Percentiles rank a stretch among this genome's conserved stretches.
These are phyloP conservation scores for Rhorus exstirpatorius DNA, from an alignment of 2,888 invertebrate genomes.

Conservation along the genomic window DNA sequence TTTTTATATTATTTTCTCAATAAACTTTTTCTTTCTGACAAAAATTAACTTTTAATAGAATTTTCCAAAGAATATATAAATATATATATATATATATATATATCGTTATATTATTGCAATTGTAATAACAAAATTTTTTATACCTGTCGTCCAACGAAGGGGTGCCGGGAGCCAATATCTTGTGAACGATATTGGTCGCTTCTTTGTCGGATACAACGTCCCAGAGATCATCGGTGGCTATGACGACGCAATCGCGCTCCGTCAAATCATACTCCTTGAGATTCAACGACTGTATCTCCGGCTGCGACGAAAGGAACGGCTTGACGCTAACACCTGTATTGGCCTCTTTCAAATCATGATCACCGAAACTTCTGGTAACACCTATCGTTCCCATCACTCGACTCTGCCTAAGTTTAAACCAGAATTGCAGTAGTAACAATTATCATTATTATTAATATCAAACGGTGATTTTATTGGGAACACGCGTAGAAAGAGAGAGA, in stretches of 20 bases:
- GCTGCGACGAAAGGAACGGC: conserved; percentile 93
- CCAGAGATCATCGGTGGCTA: conserved; percentile 95
- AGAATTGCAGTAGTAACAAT: no score
- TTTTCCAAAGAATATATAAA: no score
- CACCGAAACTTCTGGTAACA: conserved; percentile 94
- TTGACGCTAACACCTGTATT: conserved; percentile 92
- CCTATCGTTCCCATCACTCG: conserved; percentile 95
- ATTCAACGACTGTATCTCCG: conserved; percentile 90
- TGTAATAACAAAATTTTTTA: no score
- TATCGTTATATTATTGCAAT: no score
- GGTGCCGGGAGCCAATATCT: conserved; percentile 87
- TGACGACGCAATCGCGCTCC: conserved; percentile 90
- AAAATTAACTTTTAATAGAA: no score
- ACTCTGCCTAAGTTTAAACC: no score
- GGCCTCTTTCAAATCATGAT: conserved; percentile 90
- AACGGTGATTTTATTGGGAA: no score
- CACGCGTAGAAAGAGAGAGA: no score
- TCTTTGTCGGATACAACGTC: conserved; percentile 91
- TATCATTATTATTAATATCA: no score
- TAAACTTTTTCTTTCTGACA: neutral
- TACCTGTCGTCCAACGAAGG: conserved; percentile 85
- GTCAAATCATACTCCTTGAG: conserved; percentile 86
- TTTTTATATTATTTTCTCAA: neutral
- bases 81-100: no score
- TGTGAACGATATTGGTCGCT: conserved; percentile 90